Evolutionary conservation across 2,888 invertebrate species (phyloP).

Genomic region (Pheosia tremula): DNA sequence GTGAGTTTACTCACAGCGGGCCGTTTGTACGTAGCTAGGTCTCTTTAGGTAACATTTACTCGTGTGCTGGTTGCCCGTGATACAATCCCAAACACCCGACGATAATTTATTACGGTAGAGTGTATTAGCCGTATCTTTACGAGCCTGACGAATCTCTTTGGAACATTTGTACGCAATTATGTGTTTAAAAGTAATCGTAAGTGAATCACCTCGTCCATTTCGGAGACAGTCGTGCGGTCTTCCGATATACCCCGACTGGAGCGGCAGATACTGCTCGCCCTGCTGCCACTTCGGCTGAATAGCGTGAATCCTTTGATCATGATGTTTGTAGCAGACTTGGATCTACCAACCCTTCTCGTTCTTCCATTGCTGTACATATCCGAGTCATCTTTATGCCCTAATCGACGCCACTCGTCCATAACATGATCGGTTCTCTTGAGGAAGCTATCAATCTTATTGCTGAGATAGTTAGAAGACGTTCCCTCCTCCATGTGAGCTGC

Average conservation of each 20-base stretch:
- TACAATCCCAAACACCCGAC: conserved; percentile 51
- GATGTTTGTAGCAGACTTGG: conserved; percentile 92
- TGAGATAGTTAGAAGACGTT: conserved; percentile 91
- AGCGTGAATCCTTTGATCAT: conserved; percentile 93
- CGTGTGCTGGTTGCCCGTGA: conserved; percentile 41
- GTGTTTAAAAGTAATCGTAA: conserved; percentile 40
- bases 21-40: no score
- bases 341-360: conserved; percentile 82
- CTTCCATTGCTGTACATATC: conserved; percentile 65
- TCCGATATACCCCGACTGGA: conserved; percentile 84
- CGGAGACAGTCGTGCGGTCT: conserved; percentile 87
- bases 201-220: conserved; percentile 86
- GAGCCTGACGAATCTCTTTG: conserved; percentile 45
- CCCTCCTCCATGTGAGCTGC: conserved; percentile 91
- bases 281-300: conserved; percentile 82
- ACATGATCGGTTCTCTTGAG: conserved; percentile 93
- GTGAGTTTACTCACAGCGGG: no score
- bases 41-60: no score
- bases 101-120: conserved; percentile 58
- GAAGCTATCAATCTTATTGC: conserved; percentile 91
- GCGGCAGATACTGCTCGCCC: conserved; percentile 82
- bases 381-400: conserved; percentile 86
- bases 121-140: conserved; percentile 52
- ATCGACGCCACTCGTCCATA: conserved; percentile 93
- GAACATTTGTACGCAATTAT: conserved; percentile 37